Evolutionary conservation across 2,888 invertebrate species (phyloP).

Genomic region (Tinea semifulvella): DNA sequence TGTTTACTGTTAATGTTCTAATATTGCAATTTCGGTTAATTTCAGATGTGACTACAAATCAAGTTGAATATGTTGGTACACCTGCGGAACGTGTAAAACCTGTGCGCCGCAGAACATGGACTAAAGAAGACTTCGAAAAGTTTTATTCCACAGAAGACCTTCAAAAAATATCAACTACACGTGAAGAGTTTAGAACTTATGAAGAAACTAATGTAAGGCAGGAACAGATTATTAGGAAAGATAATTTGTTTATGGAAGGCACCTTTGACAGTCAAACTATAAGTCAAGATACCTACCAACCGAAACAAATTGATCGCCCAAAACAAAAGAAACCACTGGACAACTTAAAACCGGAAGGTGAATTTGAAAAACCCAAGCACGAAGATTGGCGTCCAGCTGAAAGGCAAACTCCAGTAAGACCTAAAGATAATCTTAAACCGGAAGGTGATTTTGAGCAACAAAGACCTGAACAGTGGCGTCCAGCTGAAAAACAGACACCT

Average conservation of each 20-base stretch:
- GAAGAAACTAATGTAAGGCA: conserved; percentile 64
- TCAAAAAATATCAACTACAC: conserved; percentile 70
- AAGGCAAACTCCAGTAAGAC: conserved; percentile 34
- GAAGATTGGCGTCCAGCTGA: conserved; percentile 29
- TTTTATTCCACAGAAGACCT: conserved; percentile 68
- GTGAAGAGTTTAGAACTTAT: conserved; percentile 72
- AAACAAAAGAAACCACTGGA: conserved; percentile 36
- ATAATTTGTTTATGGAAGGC: conserved; percentile 63
- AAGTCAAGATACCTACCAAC: conserved; percentile 41
- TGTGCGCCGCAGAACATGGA: conserved; percentile 72
- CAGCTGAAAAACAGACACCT: conserved; percentile 45
- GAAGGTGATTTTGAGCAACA: conserved; percentile 56
- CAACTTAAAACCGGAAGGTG: conserved; percentile 50
- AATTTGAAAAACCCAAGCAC: conserved; percentile 40
- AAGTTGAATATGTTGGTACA: conserved; percentile 68
- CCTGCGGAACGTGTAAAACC: conserved; percentile 68
- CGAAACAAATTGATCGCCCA: conserved; percentile 42
- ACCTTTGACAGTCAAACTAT: conserved; percentile 56
- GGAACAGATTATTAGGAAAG: conserved; percentile 44
- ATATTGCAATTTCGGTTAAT: too few relatives aligned
- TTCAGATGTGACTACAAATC: conserved; percentile 71
- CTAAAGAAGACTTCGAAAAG: conserved; percentile 77
- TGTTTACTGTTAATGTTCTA: too few relatives aligned
- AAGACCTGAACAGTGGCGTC: conserved; percentile 39
- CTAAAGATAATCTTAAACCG: conserved; percentile 43